Base-by-base conservation (phyloP, 2,113 vertebrate genomes). In the Neomonachus schauinslandi region DNA sequence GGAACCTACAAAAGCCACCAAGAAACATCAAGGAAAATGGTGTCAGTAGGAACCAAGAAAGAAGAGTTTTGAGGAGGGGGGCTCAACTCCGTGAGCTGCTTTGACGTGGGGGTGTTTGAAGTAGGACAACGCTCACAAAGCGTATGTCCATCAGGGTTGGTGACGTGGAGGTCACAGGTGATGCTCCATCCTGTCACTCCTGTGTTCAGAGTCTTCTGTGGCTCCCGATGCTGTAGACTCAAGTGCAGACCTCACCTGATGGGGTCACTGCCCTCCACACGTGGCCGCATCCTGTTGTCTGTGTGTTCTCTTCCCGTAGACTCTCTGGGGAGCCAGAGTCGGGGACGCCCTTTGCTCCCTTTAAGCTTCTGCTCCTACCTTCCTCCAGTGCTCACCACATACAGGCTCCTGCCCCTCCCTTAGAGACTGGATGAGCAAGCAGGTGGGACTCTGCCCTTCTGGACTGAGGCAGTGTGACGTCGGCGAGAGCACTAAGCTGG, bases 81-180 rank as follows among this genome's bases (percentile, higher is more conserved):
- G 21, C 16, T 33, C 46, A 6, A 0, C 55, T n/a, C 1, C 0
- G 4, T 33, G 21, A n/a, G 53, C 2, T 51, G 65, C 39, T 79
- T 28, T 28, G n/a, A 61, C 1, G 9, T 14, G 15, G 18, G 65
- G 77, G 5, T 31, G 55, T 69, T 28, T 7, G 33, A 49, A 10
- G 6, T 5, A 8, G 39, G 24, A 36, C 5, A 14, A 7, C 0
- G 18, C 33, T 3, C 55, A 12, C 18, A 1, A 21, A 46, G 69
- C 4, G 2, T 11, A 42, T 55, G 31, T 59, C 51, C 51, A 0
- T 39, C 14, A 1, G 57, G 19, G 49, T 33, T 36, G 33, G n/a
- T 24, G 46, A 55, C 11, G 0, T 42, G 49, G 46, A n/a, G 57
- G 7, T 4, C 69, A 21, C 7, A 51, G 36, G 72, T 12, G 22